Evolutionary conservation across 2,888 invertebrate genomes (phyloP), one percentile per base, ranked within the genome.

Genomic region (Leptinotarsa haldemani): DNA sequence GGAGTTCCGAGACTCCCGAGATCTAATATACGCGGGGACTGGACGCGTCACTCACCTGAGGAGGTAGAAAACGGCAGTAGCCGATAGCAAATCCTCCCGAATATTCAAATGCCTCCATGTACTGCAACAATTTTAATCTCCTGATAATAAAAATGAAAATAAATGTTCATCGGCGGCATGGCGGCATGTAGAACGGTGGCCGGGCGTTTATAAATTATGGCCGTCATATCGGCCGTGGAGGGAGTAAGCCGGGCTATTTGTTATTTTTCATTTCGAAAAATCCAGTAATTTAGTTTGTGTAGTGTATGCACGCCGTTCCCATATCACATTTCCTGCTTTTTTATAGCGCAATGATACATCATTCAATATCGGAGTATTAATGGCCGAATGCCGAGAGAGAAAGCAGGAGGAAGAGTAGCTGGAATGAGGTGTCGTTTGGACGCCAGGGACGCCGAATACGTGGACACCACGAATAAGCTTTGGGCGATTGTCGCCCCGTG

Each of bases 321-420:
- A 85, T 88, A 88, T 88, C 88, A 86, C 87, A 87, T 88, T 88
- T 88, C 88, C 87, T 88, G 88, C 86, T 87, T 87, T 88, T 88
- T 88, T 88, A 87, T 87, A 86, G 87, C 87, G 86, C 87, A 87
- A 87, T 88, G 88, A 88, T 88, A 87, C 88, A 88, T 88, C 88
- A 88, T 87, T 88, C 88, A 88, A 88, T 88, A 88, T 88, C 87
- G 87, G 85, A 79, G 79, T 78, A 79, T 79, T 79, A 79, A 79
- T 79, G 79, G 79, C 76, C 72, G 75, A 75, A 72, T 65, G 73
- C 73, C 73, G 78, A 72, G 77, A 77, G 72, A 65, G 71, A 73
- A 52, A 47, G 64, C 63, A 69, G 65, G 63, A 52, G 73, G 68
- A 63, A 70, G 78, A 73, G 78, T 78, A 79, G 77, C 77, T 79